Base-by-base conservation (phyloP, 2,113 vertebrate species). In the Callipepla californica region DNA sequence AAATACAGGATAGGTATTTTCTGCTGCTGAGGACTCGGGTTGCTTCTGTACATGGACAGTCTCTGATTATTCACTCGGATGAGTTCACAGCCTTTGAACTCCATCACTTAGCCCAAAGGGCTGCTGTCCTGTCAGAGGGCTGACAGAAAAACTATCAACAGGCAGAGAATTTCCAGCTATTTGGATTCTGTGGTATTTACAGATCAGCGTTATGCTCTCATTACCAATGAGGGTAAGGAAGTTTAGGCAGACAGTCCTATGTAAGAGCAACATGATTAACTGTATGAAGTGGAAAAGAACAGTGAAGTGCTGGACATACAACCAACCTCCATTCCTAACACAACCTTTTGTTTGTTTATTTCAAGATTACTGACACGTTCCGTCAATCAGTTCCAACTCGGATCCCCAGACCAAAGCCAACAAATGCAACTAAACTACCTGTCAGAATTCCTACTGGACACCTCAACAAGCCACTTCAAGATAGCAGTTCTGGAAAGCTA, bases 401-500 rank as follows among this genome's bases (percentile, higher is more conserved):
- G 80, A 99, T 98, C 85, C 99, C 99, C 87, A 99, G 98, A 98
- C 98, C 98, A 48, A 99, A 98, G 96, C 87, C 98, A 80, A 97
- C 30, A 50, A 84, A 78, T 76, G 91, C 97, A 90, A 97, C 96
- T 80, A 98, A 98, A 94, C 92, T 95, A 91, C 95, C 97, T 32
- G 95, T 87, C 92, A 95, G 94, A 70, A 82, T n/a, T 36, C 57
- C 93, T 30, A 55, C 66, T 3, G 93, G 75, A 53, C 90, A 94
- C n/a, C 76, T 80, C 59, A 96, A 89, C 72, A 97, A 97, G 73
- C 53, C 94, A 50, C 72, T 81, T 47, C 95, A 96, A 55, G 93
- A 96, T 8, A 92, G 69, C 73, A 96, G 94, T 63, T 90, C 85
- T 78, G 96, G 85, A 80, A 98, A 97, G 85, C 89, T 97, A 57